phyloP scores from a whole-genome alignment of 2,113 vertebrate species.

The Craseonycteris thonglongyai region DNA sequence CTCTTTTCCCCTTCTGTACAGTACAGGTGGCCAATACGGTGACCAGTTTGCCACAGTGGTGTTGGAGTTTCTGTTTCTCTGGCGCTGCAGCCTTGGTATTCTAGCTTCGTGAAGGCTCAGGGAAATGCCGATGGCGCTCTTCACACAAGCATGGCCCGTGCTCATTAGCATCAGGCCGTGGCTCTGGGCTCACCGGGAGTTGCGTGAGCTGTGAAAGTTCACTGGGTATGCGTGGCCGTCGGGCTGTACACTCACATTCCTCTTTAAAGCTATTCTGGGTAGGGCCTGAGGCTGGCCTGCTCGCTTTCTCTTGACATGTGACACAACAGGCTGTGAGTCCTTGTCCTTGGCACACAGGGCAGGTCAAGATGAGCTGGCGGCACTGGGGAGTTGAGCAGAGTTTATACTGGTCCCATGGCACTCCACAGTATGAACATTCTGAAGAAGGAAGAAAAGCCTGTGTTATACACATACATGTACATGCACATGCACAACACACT shows the following conservation, averaged over 20 bases:
- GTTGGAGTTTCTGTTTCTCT: not conserved
- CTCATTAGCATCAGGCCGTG: not conserved
- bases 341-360: conserved; percentile 81
- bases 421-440: conserved; percentile 92
- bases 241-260: conserved; percentile 92
- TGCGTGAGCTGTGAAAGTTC: conserved; percentile 55
- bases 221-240: conserved; percentile 84
- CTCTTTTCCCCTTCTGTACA: not conserved
- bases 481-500: not conserved
- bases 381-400: conserved; percentile 91
- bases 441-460: conserved; percentile 40
- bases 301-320: conserved; percentile 87
- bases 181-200: not conserved
- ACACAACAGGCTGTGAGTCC: conserved; percentile 91
- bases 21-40: not conserved
- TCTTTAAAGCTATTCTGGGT: conserved; percentile 79
- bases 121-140: not conserved
- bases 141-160: not conserved
- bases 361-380: conserved; percentile 92
- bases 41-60: not conserved
- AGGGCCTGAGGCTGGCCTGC: conserved; percentile 30
- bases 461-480: not conserved
- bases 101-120: not conserved
- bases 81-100: not conserved
- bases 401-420: conserved; percentile 91